phyloP scores from a whole-genome alignment of 2,113 vertebrate species.

The Pteruthius melanotis region DNA sequence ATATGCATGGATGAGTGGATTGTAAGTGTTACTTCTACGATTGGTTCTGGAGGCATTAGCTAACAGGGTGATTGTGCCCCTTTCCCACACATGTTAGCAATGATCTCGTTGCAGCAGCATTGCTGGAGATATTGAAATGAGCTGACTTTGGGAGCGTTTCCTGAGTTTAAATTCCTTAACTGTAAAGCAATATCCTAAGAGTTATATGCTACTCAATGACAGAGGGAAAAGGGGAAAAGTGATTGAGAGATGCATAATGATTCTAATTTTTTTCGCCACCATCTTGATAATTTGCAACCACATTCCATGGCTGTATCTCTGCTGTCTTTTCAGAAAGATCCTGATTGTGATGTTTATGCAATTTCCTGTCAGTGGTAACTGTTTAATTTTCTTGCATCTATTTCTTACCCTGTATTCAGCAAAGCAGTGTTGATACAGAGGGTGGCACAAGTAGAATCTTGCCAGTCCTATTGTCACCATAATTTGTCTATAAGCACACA shows the following conservation, averaged over 20 bases:
- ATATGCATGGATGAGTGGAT: neutral
- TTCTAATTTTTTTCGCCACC: neutral
- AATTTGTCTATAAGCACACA: neutral
- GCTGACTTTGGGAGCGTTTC: slow-evolving; percentile 41
- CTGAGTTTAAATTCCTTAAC: slow-evolving; percentile 46
- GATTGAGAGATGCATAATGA: neutral
- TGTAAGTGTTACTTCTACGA: slow-evolving; percentile 44
- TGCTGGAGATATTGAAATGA: slow-evolving; percentile 40
- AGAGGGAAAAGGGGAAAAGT: neutral
- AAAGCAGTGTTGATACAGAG: neutral
- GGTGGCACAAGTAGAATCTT: neutral
- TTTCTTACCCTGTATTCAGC: neutral
- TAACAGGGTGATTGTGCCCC: neutral
- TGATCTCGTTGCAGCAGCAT: slow-evolving; percentile 41
- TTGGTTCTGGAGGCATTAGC: slow-evolving; percentile 58
- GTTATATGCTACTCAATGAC: neutral
- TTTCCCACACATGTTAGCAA: slow-evolving; percentile 49
- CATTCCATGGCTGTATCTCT: neutral
- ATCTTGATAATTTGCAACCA: neutral
- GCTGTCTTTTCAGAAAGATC: neutral
- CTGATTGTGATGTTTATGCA: neutral
- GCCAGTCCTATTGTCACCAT: neutral
- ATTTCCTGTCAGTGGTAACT: neutral
- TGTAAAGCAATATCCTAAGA: slow-evolving; percentile 53
- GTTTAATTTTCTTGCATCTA: neutral